Evolutionary conservation across 2,888 invertebrate species (phyloP).

Genomic region (Drosophila longiperda): DNA sequence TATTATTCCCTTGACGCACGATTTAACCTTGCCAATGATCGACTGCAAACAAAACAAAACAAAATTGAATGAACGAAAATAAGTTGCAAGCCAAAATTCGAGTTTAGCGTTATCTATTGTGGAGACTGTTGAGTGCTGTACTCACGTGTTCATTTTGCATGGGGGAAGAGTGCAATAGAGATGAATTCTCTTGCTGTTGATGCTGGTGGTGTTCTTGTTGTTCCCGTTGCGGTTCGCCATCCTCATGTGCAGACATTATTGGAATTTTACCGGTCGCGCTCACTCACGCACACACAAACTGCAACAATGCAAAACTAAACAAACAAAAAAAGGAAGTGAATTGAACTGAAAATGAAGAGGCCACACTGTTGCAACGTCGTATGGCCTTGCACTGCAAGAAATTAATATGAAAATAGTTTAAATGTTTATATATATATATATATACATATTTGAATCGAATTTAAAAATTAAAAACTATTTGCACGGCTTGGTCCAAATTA

Average conservation of each 20-base stretch:
- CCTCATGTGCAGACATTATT: constrained; percentile 68
- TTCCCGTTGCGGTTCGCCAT: constrained; percentile 46
- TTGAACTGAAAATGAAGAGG: constrained; percentile 34
- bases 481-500: background rate
- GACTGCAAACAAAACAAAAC: constrained; percentile 65
- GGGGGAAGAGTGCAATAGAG: background rate
- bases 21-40: constrained; percentile 83
- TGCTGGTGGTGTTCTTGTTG: constrained; percentile 9
- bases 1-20: constrained; percentile 83
- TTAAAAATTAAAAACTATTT: background rate
- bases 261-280: constrained; percentile 60
- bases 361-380: constrained; percentile 64
- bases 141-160: constrained; percentile 59
- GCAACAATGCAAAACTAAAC: constrained; percentile 23
- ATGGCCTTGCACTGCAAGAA: constrained; percentile 38
- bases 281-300: constrained; percentile 16
- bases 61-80: background rate
- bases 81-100: background rate
- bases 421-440: constrained; percentile 14
- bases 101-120: constrained; percentile 5
- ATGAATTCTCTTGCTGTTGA: background rate
- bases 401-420: constrained; percentile 17
- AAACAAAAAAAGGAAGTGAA: constrained; percentile 3
- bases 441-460: background rate
- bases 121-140: constrained; percentile 44